Conservation (phyloP, 2,113 vertebrate species). For the Phoxinus phoxinus region DNA sequence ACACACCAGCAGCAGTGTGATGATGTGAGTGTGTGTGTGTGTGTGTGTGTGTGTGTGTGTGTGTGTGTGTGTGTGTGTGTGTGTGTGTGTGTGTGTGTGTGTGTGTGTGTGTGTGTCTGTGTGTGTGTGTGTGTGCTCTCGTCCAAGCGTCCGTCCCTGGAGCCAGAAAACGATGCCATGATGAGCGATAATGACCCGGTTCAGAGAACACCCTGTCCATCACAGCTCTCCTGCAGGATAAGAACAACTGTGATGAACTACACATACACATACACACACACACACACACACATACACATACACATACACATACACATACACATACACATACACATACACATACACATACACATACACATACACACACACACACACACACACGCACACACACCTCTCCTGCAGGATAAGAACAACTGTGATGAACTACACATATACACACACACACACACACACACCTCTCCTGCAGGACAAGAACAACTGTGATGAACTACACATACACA, state of each 20-base stretch:
- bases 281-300: too few relatives aligned
- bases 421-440: too few relatives aligned
- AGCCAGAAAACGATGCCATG: conserved; percentile 34
- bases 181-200: conserved; percentile 15
- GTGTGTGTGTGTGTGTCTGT: not conserved
- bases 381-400: too few relatives aligned
- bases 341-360: too few relatives aligned
- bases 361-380: too few relatives aligned
- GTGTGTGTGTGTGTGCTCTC: not conserved
- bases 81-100: not conserved
- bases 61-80: not conserved
- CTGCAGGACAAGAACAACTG: too few relatives aligned
- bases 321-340: too few relatives aligned
- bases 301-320: too few relatives aligned
- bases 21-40: not conserved
- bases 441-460: too few relatives aligned
- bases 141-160: conserved; percentile 21
- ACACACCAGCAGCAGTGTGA: conserved; percentile 11
- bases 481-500: too few relatives aligned
- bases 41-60: not conserved
- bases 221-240: conserved; percentile 74
- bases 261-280: too few relatives aligned
- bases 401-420: too few relatives aligned
- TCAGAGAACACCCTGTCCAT: conserved; percentile 70
- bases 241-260: not conserved